phyloP scores from a whole-genome alignment of 2,797 vertebrate genomes.

The Cichlasoma orientale region DNA sequence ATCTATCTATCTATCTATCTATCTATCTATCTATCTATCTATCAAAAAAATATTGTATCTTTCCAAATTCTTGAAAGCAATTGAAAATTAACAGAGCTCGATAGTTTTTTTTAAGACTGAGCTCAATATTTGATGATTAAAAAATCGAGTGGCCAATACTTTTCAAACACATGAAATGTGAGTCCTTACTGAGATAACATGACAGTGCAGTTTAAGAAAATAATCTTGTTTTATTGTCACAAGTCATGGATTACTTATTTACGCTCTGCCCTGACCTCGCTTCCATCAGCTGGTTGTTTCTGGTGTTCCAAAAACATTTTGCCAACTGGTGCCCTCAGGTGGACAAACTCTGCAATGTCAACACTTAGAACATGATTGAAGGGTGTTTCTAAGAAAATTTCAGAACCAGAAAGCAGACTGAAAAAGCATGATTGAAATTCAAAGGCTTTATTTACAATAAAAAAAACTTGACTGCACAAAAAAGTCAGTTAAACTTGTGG shows the following conservation, averaged over 20 bases:
- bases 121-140: not conserved
- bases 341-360: not conserved
- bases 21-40: too few relatives aligned
- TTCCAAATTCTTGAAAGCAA: not conserved
- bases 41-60: not conserved
- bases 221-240: not conserved
- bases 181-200: not conserved
- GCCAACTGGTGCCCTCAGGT: not conserved
- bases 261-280: not conserved
- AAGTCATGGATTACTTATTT: not conserved
- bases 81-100: not conserved
- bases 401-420: not conserved
- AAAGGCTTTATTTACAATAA: not conserved
- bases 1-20: too few relatives aligned
- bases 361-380: not conserved
- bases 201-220: not conserved
- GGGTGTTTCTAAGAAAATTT: not conserved
- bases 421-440: not conserved
- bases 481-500: too few relatives aligned
- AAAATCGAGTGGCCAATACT: not conserved
- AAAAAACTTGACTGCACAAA: too few relatives aligned
- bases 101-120: not conserved
- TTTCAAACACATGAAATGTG: not conserved
- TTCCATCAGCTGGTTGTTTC: not conserved
- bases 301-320: not conserved